Evolutionary conservation across 2,113 vertebrate species (phyloP).

Genomic region (Sapajus apella): DNA sequence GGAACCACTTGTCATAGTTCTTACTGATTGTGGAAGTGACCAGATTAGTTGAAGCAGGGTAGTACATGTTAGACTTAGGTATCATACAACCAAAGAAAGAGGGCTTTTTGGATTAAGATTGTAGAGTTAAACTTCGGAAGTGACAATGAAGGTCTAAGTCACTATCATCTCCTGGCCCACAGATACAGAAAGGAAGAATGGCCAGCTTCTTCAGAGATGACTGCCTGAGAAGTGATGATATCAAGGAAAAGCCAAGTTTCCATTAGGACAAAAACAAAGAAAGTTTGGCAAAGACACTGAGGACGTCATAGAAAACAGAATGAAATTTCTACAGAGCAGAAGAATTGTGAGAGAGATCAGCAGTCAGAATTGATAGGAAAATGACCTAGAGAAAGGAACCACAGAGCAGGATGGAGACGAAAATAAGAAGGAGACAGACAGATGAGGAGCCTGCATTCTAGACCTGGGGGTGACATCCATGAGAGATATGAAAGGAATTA

Average conservation of each 20-base stretch:
- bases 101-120: not conserved
- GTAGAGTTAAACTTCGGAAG: not conserved
- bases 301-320: not conserved
- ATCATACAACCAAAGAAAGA: not conserved
- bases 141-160: not conserved
- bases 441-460: not conserved
- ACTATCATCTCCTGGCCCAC: not conserved
- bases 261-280: not conserved
- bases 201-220: not conserved
- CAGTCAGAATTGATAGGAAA: not conserved
- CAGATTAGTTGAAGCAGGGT: not conserved
- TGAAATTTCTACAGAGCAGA: not conserved
- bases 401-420: not conserved
- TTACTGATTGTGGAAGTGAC: not conserved
- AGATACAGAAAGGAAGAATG: not conserved
- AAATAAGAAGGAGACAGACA: not conserved
- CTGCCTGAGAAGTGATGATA: not conserved
- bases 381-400: not conserved
- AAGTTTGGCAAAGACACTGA: not conserved
- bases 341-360: constrained; percentile 40
- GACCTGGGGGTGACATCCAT: not conserved
- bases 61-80: not conserved
- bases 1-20: not conserved
- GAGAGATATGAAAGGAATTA: not conserved
- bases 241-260: constrained; percentile 16